Percentiles rank a stretch among this genome's conserved stretches.
Conservation (phyloP, 2,888 invertebrate species). For the Loripinus fragilis region DNA sequence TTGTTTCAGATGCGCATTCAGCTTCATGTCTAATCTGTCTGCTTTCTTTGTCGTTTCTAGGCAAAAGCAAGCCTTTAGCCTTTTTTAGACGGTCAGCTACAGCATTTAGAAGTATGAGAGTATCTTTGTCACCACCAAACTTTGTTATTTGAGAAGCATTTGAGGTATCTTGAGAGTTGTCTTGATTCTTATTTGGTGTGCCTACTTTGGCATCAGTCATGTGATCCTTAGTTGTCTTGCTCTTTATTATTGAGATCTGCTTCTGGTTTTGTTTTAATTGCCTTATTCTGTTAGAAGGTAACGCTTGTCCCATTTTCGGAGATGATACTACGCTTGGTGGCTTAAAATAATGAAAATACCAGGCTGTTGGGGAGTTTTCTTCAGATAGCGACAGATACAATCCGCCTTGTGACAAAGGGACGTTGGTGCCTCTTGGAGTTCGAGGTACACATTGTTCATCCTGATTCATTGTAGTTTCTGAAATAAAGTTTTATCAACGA, state of each 20-base stretch:
- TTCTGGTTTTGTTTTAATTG: not conserved
- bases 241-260: not conserved
- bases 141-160: not conserved
- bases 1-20: not conserved
- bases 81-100: not conserved
- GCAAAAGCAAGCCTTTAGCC: not conserved
- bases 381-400: not conserved
- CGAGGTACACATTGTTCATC: not conserved
- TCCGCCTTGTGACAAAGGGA: not conserved
- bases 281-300: not conserved
- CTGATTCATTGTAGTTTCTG: not conserved
- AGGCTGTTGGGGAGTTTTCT: not conserved
- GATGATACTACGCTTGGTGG: not conserved
- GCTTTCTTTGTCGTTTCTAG: not conserved
- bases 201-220: not conserved
- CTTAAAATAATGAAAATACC: not conserved
- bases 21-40: not conserved
- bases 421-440: not conserved
- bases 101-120: not conserved
- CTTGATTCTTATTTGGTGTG: no score
- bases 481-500: not conserved
- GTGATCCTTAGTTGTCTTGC: not conserved
- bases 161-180: not conserved
- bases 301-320: not conserved
- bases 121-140: not conserved